These are phyloP conservation scores for Chrysomallon squamiferum DNA, from an alignment of 1,140 invertebrate genomes.

Conservation along the genomic window DNA sequence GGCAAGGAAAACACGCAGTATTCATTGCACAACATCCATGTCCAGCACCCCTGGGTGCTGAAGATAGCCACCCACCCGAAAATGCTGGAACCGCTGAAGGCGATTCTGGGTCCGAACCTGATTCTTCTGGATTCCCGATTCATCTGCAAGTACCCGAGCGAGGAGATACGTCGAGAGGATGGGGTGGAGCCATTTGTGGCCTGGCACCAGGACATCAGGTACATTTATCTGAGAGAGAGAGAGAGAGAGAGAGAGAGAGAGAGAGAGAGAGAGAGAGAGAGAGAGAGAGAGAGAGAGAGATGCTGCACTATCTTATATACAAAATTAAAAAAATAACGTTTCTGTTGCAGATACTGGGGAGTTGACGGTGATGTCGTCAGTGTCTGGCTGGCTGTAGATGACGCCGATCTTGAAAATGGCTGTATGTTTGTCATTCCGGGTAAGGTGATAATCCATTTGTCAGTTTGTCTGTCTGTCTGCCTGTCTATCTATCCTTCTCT, in stretches of 20 bases:
- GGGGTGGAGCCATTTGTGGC: conserved; percentile 34
- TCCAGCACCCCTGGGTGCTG: conserved; percentile 38
- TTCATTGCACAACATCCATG: conserved; percentile 44
- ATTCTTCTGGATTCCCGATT: conserved; percentile 47
- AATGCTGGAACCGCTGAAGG: conserved; percentile 29
- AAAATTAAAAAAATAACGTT: too few relatives aligned
- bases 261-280: too few relatives aligned
- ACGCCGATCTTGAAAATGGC: conserved; percentile 43
- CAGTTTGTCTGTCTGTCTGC: too few relatives aligned
- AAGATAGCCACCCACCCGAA: conserved; percentile 33
- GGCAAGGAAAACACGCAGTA: conserved; percentile 39
- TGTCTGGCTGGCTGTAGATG: conserved; percentile 47
- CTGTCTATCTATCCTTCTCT: too few relatives aligned
- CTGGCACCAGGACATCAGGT: conserved; percentile 52
- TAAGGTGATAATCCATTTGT: too few relatives aligned
- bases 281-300: too few relatives aligned
- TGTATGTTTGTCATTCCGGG: conserved; percentile 49
- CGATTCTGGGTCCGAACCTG: conserved; percentile 38
- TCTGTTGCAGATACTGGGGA: conserved; percentile 50
- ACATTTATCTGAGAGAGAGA: conserved; percentile 3
- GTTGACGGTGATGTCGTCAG: conserved; percentile 46
- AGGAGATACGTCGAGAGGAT: conserved; percentile 6
- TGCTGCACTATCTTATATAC: too few relatives aligned
- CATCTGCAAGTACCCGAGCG: conserved; percentile 44
- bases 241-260: too few relatives aligned